Percentiles rank a stretch among this genome's conserved stretches.
Conservation (phyloP, 2,797 vertebrate genomes). For the Melopsittacus undulatus region DNA sequence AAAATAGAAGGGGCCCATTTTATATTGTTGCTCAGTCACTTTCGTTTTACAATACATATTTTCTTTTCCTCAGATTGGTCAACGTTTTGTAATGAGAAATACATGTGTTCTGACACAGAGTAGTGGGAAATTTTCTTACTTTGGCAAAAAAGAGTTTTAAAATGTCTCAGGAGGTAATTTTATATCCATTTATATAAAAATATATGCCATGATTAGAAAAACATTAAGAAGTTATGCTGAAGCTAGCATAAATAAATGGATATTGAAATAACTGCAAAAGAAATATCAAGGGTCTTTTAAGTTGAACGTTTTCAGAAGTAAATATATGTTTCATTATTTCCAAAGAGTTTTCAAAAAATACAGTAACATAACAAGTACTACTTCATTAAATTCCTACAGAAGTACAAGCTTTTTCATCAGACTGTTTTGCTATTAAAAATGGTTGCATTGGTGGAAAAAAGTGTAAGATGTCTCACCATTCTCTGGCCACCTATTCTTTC, state of each 20-base stretch:
- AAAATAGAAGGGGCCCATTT: background rate
- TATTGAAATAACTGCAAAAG: background rate
- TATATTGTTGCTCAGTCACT: background rate
- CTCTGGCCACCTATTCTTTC: background rate
- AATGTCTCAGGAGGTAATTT: background rate
- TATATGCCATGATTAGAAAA: background rate
- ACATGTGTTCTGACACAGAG: background rate
- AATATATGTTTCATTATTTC: background rate
- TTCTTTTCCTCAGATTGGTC: background rate
- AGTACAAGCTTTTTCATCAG: background rate
- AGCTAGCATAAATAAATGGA: background rate
- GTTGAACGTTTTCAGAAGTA: background rate
- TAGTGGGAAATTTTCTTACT: background rate
- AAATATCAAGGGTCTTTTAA: background rate
- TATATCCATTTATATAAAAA: background rate
- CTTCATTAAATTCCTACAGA: background rate
- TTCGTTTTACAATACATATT: background rate
- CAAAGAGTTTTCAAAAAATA: background rate
- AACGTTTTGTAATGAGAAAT: background rate
- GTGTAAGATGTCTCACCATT: background rate
- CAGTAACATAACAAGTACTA: background rate
- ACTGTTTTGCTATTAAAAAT: background rate
- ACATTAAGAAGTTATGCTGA: background rate
- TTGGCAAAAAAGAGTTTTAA: background rate
- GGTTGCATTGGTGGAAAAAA: background rate